A percentile compares a stretch with the other conserved stretches of the same genome.
Conservation (phyloP, 2,797 vertebrate species). For the Periparus ater region DNA sequence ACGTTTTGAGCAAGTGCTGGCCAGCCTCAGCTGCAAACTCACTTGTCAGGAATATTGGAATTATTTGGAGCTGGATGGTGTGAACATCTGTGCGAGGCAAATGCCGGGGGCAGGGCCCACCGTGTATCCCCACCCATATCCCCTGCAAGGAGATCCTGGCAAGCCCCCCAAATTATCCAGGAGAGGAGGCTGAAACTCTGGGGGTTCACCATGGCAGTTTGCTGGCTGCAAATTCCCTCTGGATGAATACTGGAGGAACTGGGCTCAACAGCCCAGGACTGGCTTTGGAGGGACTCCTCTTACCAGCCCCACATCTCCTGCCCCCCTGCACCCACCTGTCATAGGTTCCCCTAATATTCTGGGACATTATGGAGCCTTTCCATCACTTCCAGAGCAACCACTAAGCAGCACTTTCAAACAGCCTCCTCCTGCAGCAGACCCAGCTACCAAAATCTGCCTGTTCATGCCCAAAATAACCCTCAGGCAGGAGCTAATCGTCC, state of each 20-base stretch:
- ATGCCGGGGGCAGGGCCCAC: not conserved
- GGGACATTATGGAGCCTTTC: not conserved
- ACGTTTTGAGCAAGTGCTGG: not conserved
- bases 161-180: not conserved
- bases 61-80: not conserved
- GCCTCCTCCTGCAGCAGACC: not conserved
- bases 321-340: not conserved
- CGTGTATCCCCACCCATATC: not conserved
- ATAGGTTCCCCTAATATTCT: not conserved
- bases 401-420: not conserved
- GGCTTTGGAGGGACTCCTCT: rapidly evolving
- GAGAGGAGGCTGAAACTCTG: not conserved
- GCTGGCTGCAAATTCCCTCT: not conserved
- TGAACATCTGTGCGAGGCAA: not conserved
- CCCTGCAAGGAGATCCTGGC: not conserved
- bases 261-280: rapidly evolving
- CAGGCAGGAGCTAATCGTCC: not conserved
- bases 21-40: not conserved
- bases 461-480: not conserved
- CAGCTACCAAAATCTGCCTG: not conserved
- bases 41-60: not conserved
- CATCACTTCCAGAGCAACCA: not conserved
- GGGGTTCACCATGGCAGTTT: not conserved
- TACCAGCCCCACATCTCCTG: not conserved
- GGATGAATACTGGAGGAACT: not conserved